Percentiles rank a stretch among this genome's conserved stretches.
Conservation (phyloP, 2,888 invertebrate species). For the Pilophorus perplexus region DNA sequence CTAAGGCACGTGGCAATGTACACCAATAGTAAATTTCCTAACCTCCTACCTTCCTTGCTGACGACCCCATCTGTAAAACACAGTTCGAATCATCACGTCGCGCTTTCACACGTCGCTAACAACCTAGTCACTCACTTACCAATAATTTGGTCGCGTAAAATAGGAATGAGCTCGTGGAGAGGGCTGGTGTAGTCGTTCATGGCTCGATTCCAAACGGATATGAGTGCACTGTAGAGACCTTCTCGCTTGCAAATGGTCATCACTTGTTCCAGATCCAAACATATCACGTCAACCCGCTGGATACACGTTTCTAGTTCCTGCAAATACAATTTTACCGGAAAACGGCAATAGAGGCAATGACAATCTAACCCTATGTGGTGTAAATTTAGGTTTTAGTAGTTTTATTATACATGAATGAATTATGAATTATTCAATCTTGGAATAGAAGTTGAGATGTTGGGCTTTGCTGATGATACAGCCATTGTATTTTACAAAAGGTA, state of each 20-base stretch:
- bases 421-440: too few relatives aligned
- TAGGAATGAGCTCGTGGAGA: constrained; percentile 64
- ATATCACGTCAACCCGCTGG: constrained; percentile 68
- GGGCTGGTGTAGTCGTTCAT: constrained; percentile 72
- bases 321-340: too few relatives aligned
- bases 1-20: constrained; percentile 84
- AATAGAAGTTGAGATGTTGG: too few relatives aligned
- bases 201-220: constrained; percentile 71
- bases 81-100: neutral
- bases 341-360: too few relatives aligned
- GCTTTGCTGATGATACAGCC: too few relatives aligned
- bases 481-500: too few relatives aligned
- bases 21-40: constrained; percentile 80
- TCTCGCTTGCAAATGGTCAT: constrained; percentile 61
- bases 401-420: too few relatives aligned
- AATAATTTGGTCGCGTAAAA: constrained; percentile 27
- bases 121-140: constrained; percentile 10
- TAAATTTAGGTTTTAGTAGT: too few relatives aligned
- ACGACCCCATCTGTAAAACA: constrained; percentile 26
- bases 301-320: constrained; percentile 68
- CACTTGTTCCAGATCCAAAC: constrained; percentile 73
- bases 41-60: constrained; percentile 53
- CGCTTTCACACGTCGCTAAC: neutral
- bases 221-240: constrained; percentile 66
- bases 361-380: too few relatives aligned